Base-by-base conservation (phyloP, 2,888 invertebrate genomes). In the Busseola fusca region DNA sequence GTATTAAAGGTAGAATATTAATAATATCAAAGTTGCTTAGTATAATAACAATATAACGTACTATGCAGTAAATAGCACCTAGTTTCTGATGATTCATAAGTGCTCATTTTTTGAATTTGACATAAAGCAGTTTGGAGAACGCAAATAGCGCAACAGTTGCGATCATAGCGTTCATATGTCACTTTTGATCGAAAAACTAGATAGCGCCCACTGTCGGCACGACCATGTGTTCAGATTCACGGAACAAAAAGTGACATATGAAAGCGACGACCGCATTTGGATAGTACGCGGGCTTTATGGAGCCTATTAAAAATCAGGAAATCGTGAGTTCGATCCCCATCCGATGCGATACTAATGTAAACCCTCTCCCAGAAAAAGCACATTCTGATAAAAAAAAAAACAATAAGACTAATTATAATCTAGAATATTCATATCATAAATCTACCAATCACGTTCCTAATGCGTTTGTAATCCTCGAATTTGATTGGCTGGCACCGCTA, bases 11-110 rank as follows among this genome's bases (percentile, higher is more conserved):
- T 58, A 30, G 7, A 27, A n/a, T 34, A 74, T 60, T 42, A 34
- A 45, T 21, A 25, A n/a, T 30, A 72, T 21, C 12, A 72, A 52
- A n/a, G 2, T 64, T 34, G n/a, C 54, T 34, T 56, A n/a, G n/a
- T 54, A 34, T 27, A 52, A n/a, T 34, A 57, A 25, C 42, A 62
- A 45, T 48, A 9, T 60, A 16, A 30, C 14, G 10, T 59, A n/a
- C 30, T 42, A 48, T 3, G 7, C 14, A n/a, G 14, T 12, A 42
- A 42, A n/a, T 42, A 34, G 14, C 16, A 1, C 25, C 30, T 34
- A 34, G 5, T 5, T 34, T 34, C 5, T 3, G 5, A 34, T 5
- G 34, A 4, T 34, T 3, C 34, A 34, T 4, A 5, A 3, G 34
- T 34, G 34, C 34, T 3, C 34, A 4, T 34, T 34, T 3, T 4